These are phyloP conservation scores for Bombus ignitus DNA, from an alignment of 1,140 invertebrate species.

Conservation along the genomic window DNA sequence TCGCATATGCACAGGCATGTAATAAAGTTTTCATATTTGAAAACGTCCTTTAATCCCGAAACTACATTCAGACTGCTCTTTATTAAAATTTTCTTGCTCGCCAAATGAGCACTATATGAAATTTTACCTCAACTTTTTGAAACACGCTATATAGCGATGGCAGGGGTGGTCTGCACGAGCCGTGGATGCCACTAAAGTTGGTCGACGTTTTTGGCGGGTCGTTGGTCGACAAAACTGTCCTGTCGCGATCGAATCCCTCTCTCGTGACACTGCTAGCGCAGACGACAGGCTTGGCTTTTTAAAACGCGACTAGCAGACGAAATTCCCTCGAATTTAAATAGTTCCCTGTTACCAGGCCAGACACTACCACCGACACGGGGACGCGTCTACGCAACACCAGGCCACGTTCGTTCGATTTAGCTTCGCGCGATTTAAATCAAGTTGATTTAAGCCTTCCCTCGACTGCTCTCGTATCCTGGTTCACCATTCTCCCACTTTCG, in stretches of 20 bases:
- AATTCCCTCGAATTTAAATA: slow-evolving; percentile 65
- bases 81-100: background rate
- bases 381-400: slow-evolving; percentile 1
- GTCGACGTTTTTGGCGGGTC: slow-evolving; percentile 57
- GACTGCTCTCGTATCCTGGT: slow-evolving; percentile 45
- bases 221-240: slow-evolving; percentile 63
- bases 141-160: background rate
- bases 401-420: slow-evolving; percentile 56
- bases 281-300: slow-evolving; percentile 63
- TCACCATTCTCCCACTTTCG: slow-evolving; percentile 60
- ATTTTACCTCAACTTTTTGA: background rate
- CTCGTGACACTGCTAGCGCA: slow-evolving; percentile 29
- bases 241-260: slow-evolving; percentile 50
- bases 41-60: too few species aligned
- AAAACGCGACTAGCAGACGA: slow-evolving; percentile 49
- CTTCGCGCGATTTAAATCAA: slow-evolving; percentile 69
- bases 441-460: slow-evolving; percentile 68
- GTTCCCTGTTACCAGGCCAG: slow-evolving; percentile 45
- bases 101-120: background rate
- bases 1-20: too few species aligned
- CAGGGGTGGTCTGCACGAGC: background rate
- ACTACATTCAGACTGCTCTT: background rate
- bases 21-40: too few species aligned
- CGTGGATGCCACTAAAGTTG: slow-evolving; percentile 45
- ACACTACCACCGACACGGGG: slow-evolving; percentile 18